Base-by-base conservation (phyloP, 2,113 vertebrate genomes). In the Damaliscus lunatus region DNA sequence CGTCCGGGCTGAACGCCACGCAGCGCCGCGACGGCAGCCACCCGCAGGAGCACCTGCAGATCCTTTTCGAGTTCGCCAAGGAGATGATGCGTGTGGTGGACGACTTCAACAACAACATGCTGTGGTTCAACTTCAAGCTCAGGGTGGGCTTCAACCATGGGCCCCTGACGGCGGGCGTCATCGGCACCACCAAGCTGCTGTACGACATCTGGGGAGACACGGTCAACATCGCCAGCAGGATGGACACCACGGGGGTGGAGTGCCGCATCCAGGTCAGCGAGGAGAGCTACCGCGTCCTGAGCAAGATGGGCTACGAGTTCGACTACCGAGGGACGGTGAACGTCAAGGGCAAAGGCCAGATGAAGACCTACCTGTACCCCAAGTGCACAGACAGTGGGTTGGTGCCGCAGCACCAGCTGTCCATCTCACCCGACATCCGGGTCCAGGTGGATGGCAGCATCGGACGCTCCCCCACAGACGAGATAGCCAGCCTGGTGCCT, bases 181-280 rank as follows among this genome's bases (percentile, higher is more conserved):
- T 99, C 0, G 99, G 99, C 98, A 99, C 99, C 97, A 99, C 99
- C 95, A 99, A 99, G 98, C 98, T 99, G 97, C 97, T 99, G 12
- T 99, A 99, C 0, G 99, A 99, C 98, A 99, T 99, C 81, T 99
- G 99, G 99, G 99, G 99, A 0, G 99, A 99, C 99, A 99, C 99
- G 0, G 99, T 99, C 96, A 99, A 99, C 98, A 99, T 99, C 2
- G 99, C 99, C 36, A 99, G 99, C 98, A 99, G 99, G 64, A 99
- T 99, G 99, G 99, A 99, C 99, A 99, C 99, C 96, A 99, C 99
- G 0, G 99, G 99, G 2, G 99, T 99, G 4, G 99, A 99, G 98
- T 99, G 99, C 96, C 99, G 99, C 40, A 99, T 99, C 92, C 99
- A 99, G 99, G 99, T 99, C 98, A 99, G 99, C 40, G 99, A 99